A percentile compares a stretch with the other conserved stretches of the same genome.
These are phyloP conservation scores for Drosophila carrolli DNA, from an alignment of 1,140 invertebrate genomes.

Conservation along the genomic window DNA sequence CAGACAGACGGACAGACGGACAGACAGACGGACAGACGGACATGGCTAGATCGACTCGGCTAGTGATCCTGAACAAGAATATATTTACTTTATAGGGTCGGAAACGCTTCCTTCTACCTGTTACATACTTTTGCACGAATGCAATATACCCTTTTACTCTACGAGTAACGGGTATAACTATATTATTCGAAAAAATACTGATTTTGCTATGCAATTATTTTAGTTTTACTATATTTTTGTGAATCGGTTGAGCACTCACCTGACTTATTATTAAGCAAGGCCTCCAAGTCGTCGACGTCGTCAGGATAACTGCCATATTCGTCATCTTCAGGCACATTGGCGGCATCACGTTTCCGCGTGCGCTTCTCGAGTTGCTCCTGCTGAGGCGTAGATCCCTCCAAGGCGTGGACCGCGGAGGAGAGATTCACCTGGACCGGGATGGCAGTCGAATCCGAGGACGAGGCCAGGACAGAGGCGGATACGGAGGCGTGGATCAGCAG, in stretches of 20 bases:
- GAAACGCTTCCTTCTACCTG: no score
- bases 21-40: no score
- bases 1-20: no score
- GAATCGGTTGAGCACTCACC: constrained; percentile 47
- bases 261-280: constrained; percentile 83
- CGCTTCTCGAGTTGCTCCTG: constrained; percentile 21
- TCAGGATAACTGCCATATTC: constrained; percentile 82
- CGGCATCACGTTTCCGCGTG: constrained; percentile 69
- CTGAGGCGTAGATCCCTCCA: not conserved
- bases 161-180: no score
- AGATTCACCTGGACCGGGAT: constrained; percentile 16
- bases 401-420: constrained; percentile 8
- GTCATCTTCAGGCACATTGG: constrained; percentile 82
- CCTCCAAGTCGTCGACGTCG: constrained; percentile 80
- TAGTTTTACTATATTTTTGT: no score
- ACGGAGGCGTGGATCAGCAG: constrained; percentile 69
- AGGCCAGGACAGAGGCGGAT: constrained; percentile 40
- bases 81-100: no score
- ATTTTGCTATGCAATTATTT: no score
- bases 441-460: constrained; percentile 14
- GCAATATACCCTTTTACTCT: no score
- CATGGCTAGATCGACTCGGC: no score
- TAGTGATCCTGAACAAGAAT: no score
- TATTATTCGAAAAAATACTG: no score
- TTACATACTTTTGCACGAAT: no score